Conservation (phyloP, 2,113 vertebrate genomes). For the Oncorhynchus tshawytscha region DNA sequence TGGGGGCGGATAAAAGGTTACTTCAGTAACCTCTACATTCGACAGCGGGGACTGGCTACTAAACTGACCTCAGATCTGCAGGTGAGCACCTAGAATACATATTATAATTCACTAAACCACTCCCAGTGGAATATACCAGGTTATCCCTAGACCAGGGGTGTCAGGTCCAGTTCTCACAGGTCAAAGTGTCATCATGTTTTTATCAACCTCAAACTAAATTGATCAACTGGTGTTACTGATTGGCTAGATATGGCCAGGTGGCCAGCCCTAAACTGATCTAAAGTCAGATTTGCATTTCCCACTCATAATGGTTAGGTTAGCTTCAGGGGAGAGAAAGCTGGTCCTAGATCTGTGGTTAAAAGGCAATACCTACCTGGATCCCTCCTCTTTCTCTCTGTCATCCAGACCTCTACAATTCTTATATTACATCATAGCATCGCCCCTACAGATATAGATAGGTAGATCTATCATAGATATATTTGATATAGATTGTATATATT, state of each 20-base stretch:
- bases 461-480: slow-evolving; percentile 48
- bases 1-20: neutral
- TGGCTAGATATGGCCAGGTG: no score
- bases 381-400: slow-evolving; percentile 50
- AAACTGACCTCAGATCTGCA: slow-evolving; percentile 1
- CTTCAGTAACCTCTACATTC: neutral
- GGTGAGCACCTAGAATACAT: neutral
- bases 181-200: no score
- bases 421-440: slow-evolving; percentile 71
- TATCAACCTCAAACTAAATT: no score
- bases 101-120: no score
- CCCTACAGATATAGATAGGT: slow-evolving; percentile 28
- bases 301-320: neutral
- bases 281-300: no score
- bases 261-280: no score
- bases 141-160: no score
- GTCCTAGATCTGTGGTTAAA: slow-evolving; percentile 37
- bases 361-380: slow-evolving; percentile 38
- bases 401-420: slow-evolving; percentile 66
- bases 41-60: neutral
- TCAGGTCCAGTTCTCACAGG: no score
- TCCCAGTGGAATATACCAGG: no score
- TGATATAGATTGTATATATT: slow-evolving; percentile 63
- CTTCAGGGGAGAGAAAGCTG: neutral
- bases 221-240: no score